A percentile compares a stretch with the other conserved stretches of the same genome.
Evolutionary conservation across 2,113 vertebrate species (phyloP).

Genomic region (Neotoma lepida): DNA sequence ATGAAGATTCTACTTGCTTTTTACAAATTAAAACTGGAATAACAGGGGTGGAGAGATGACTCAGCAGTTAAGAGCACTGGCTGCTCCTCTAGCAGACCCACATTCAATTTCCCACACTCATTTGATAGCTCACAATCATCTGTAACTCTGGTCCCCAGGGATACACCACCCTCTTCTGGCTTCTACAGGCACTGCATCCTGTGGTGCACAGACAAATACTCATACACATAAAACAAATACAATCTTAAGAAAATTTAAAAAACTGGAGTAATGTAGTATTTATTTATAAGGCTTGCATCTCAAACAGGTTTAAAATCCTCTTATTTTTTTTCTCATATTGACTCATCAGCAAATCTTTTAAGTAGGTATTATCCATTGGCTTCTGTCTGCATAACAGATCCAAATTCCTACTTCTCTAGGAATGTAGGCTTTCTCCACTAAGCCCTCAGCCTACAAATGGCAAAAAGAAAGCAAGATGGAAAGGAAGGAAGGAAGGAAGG

Average conservation of each 20-base stretch:
- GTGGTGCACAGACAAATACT: not conserved
- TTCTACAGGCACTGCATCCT: not conserved
- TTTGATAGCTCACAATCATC: not conserved
- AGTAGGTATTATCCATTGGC: not conserved
- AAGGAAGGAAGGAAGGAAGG: fast-evolving
- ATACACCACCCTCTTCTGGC: not conserved
- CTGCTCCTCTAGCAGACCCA: not conserved
- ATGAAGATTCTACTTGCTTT: not conserved
- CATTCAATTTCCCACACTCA: not conserved
- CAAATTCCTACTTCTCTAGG: not conserved
- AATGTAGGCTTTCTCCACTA: not conserved
- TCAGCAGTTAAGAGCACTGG: not conserved
- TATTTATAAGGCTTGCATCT: not conserved
- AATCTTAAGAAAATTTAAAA: not conserved
- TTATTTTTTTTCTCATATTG: conserved; percentile 14
- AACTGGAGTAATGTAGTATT: not conserved
- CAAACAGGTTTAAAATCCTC: not conserved
- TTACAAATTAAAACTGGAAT: conserved; percentile 29
- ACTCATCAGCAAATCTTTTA: conserved; percentile 1
- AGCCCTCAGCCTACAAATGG: not conserved
- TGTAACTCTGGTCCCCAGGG: not conserved
- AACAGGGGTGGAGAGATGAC: not conserved
- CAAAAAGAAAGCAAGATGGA: not conserved
- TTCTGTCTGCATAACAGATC: too few species aligned
- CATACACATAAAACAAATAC: not conserved